These are phyloP conservation scores for Aspidoscelis tigris DNA, from an alignment of 2,113 vertebrate genomes.

Conservation along the genomic window DNA sequence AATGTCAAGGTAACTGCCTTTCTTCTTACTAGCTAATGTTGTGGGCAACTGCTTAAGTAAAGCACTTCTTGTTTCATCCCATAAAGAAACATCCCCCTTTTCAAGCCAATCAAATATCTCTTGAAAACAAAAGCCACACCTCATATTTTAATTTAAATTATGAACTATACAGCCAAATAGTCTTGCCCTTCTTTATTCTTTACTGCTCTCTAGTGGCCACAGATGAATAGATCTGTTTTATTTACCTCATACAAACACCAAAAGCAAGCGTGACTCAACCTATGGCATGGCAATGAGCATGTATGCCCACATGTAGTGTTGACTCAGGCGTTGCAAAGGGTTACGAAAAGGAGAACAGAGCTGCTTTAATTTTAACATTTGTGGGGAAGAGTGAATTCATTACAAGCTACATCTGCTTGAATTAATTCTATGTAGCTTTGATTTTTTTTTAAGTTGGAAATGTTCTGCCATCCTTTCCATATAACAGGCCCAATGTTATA, in stretches of 20 bases:
- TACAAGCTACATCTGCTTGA: too few relatives aligned
- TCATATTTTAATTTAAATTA: background rate
- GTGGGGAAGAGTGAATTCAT: too few relatives aligned
- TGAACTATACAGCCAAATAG: too few relatives aligned
- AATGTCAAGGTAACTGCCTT: background rate
- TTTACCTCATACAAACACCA: background rate
- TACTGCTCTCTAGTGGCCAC: slow-evolving; percentile 30
- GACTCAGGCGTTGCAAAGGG: background rate
- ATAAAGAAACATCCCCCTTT: background rate
- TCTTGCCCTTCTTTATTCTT: background rate
- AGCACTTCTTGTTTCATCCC: slow-evolving; percentile 1
- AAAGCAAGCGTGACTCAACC: background rate
- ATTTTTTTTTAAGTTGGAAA: too few relatives aligned
- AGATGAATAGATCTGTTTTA: background rate
- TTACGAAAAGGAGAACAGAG: too few relatives aligned
- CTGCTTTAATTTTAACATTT: too few relatives aligned
- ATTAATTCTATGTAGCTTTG: too few relatives aligned
- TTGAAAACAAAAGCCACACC: background rate
- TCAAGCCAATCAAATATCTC: slow-evolving; percentile 18
- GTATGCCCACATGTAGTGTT: background rate
- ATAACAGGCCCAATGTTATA: too few relatives aligned
- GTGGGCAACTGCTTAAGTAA: background rate
- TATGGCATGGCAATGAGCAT: background rate
- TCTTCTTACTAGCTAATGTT: background rate
- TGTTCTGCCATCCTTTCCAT: too few relatives aligned